A percentile compares a stretch with the other conserved stretches of the same genome.
phyloP scores from a whole-genome alignment of 2,888 invertebrate genomes.

The Amphipyra tragopoginis region DNA sequence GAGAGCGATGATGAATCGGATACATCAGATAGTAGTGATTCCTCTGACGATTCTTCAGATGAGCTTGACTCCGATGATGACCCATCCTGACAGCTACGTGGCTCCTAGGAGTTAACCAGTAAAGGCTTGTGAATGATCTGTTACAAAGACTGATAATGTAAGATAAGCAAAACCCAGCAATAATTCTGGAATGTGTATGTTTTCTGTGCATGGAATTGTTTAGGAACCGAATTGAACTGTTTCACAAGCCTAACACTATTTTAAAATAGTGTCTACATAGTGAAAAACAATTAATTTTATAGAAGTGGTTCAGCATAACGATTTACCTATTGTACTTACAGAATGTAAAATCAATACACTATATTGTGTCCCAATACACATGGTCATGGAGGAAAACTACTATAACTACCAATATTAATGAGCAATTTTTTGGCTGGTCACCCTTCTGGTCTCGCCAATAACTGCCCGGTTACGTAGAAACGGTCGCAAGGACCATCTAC shows the following conservation, averaged over 20 bases:
- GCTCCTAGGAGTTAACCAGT: conserved; percentile 28
- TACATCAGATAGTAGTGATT: conserved; percentile 68
- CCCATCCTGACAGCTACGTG: conserved; percentile 64
- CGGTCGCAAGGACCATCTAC: no score
- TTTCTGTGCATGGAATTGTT: neutral
- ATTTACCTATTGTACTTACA: no score
- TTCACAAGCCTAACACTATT: conserved; percentile 6
- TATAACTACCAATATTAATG: no score
- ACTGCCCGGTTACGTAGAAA: no score
- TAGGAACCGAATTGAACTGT: conserved; percentile 2
- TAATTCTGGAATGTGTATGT: neutral
- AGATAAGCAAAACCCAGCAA: neutral
- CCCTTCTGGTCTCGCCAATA: no score
- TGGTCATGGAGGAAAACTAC: no score
- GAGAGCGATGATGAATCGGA: conserved; percentile 71
- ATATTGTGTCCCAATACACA: no score
- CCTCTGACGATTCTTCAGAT: conserved; percentile 78
- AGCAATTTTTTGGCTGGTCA: no score
- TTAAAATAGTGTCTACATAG: neutral
- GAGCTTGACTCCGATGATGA: conserved; percentile 85
- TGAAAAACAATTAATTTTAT: conserved; percentile 26
- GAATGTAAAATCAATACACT: no score
- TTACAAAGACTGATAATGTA: conserved; percentile 12
- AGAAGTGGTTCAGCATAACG: neutral
- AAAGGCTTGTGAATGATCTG: conserved; percentile 50